Percentiles rank a stretch among this genome's conserved stretches.
Conservation (phyloP, 2,797 vertebrate species). For the Pitangus sulphuratus region DNA sequence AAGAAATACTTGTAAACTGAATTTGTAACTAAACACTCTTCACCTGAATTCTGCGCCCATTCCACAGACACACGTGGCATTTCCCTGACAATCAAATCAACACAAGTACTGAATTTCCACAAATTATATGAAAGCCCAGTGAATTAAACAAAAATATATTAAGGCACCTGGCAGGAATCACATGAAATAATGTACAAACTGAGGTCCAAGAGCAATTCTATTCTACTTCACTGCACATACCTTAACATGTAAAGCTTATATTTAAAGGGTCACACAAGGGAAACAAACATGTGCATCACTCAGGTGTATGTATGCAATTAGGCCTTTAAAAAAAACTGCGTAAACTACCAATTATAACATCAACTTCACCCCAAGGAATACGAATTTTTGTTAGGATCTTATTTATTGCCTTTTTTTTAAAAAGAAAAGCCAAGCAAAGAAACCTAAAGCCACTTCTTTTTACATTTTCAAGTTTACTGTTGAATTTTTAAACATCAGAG, state of each 20-base stretch:
- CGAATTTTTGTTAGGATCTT: accelerated
- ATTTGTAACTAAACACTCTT: background rate
- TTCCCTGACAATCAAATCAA: background rate
- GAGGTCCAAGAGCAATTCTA: background rate
- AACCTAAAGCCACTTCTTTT: background rate
- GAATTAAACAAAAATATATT: background rate
- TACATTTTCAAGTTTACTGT: background rate
- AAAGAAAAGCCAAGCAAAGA: background rate
- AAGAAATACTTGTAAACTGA: background rate
- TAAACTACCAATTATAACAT: background rate
- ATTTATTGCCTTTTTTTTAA: background rate
- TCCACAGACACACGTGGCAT: accelerated
- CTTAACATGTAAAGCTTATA: background rate
- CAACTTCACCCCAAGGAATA: background rate
- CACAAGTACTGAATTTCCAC: background rate
- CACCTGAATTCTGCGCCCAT: background rate
- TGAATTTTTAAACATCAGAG: background rate
- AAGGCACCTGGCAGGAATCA: background rate
- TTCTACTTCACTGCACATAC: background rate
- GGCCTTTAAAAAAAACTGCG: background rate
- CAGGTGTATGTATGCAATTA: background rate
- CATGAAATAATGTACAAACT: background rate
- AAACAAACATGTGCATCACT: background rate
- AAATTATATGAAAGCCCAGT: background rate
- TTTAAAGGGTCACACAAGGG: background rate